Conservation (phyloP, 2,113 vertebrate genomes). For the Craseonycteris thonglongyai region DNA sequence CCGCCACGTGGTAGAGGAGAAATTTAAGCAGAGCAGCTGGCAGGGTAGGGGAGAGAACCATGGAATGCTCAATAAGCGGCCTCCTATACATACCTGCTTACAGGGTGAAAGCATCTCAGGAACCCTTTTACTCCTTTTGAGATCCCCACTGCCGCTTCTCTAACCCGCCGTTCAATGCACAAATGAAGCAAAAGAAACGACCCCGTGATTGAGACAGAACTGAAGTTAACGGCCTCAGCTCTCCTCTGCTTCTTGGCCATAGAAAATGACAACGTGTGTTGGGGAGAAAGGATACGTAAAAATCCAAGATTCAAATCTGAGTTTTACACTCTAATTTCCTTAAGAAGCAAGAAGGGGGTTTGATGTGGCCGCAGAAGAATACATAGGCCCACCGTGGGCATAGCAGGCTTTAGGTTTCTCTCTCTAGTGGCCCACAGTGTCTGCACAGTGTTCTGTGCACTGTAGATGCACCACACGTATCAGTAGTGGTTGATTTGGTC, state of each 20-base stretch:
- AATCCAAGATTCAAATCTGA: not conserved
- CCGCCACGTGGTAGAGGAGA: not conserved
- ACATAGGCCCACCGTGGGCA: not conserved
- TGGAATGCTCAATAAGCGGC: not conserved
- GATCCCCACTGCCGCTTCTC: not conserved
- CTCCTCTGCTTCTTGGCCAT: not conserved
- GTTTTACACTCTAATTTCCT: not conserved
- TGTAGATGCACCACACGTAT: not conserved
- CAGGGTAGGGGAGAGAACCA: fast-evolving
- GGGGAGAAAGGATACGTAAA: not conserved
- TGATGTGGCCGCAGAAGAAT: not conserved
- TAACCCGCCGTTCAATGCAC: not conserved
- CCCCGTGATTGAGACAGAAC: not conserved
- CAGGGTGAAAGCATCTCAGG: not conserved
- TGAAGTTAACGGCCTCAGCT: not conserved
- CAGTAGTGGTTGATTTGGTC: not conserved
- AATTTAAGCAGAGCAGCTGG: not conserved
- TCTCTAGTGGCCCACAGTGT: not conserved
- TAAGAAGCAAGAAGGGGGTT: not conserved
- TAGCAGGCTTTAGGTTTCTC: not conserved
- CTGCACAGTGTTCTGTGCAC: not conserved
- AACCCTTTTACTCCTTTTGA: not conserved
- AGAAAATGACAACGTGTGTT: not conserved
- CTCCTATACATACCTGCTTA: not conserved
- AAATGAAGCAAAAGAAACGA: not conserved